A percentile compares a stretch with the other conserved stretches of the same genome.
Evolutionary conservation across 1,140 invertebrate species (phyloP).

Genomic region (Chymomyza costata): DNA sequence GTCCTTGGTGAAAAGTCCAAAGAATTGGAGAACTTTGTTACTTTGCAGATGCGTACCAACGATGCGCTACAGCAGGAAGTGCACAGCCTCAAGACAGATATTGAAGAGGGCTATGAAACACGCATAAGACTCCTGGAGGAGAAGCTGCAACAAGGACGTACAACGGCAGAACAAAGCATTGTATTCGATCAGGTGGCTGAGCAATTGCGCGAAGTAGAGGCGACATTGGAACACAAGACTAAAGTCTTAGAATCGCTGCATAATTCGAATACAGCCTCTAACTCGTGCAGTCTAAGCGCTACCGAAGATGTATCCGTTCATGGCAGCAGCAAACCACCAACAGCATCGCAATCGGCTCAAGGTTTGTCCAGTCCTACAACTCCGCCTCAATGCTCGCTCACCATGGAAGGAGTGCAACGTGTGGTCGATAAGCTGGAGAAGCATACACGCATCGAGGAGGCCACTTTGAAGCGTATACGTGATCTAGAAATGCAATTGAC

Average conservation of each 20-base stretch:
- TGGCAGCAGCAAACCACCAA: conserved; percentile 33
- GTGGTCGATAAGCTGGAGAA: conserved; percentile 82
- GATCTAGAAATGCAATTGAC: conserved; percentile 85
- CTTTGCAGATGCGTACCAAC: conserved; percentile 78
- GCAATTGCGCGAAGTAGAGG: conserved; percentile 78
- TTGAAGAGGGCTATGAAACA: conserved; percentile 76
- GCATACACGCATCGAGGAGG: conserved; percentile 83
- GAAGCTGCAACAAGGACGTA: conserved; percentile 78
- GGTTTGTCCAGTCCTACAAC: conserved; percentile 38
- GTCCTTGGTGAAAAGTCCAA: conserved; percentile 64
- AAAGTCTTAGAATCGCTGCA: conserved; percentile 83
- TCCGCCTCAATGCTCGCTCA: conserved; percentile 66
- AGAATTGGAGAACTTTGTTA: conserved; percentile 75
- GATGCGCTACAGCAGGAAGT: conserved; percentile 77
- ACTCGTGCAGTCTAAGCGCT: conserved; percentile 80
- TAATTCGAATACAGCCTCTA: conserved; percentile 77
- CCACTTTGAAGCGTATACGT: conserved; percentile 82
- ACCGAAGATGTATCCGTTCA: conserved; percentile 87
- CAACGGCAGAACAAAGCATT: conserved; percentile 76
- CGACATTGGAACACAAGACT: conserved; percentile 80
- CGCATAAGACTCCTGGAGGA: conserved; percentile 78
- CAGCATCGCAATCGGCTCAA: conserved; percentile 23
- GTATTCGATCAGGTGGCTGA: conserved; percentile 58
- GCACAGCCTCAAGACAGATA: conserved; percentile 76
- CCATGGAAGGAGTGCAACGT: conserved; percentile 78